Percentiles rank a stretch among this genome's conserved stretches.
Conservation (phyloP, 2,113 vertebrate genomes). For the Mastomys coucha region DNA sequence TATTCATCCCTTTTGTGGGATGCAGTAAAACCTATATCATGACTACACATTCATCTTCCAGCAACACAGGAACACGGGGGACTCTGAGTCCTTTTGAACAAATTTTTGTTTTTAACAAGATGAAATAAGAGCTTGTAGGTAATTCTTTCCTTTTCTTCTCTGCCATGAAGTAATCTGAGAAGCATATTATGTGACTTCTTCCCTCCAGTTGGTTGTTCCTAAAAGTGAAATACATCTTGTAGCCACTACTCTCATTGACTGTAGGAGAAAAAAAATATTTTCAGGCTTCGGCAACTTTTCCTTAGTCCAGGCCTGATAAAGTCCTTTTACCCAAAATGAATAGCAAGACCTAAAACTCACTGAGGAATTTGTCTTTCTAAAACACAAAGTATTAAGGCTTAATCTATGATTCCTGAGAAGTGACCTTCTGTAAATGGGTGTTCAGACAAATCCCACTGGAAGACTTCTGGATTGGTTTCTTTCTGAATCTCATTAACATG, state of each 20-base stretch:
- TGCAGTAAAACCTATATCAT: no score
- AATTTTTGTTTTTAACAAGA: background rate
- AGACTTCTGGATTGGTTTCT: background rate
- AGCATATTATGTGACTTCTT: background rate
- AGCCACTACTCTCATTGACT: background rate
- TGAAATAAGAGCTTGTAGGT: background rate
- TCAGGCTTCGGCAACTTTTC: no score
- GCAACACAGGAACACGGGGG: background rate
- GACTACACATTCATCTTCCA: background rate
- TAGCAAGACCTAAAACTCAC: background rate
- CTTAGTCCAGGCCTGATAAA: background rate
- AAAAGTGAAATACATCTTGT: background rate
- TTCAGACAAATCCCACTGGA: background rate
- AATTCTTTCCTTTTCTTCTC: background rate
- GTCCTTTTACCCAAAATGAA: background rate
- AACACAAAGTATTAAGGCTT: background rate
- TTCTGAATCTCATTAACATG: background rate
- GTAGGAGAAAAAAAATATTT: background rate
- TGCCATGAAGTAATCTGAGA: background rate
- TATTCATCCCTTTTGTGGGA: background rate
- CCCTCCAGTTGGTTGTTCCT: background rate
- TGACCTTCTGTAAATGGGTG: background rate
- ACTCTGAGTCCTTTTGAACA: background rate
- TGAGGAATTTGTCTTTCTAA: background rate
- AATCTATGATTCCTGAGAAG: background rate